Evolutionary conservation across 2,888 invertebrate genomes (phyloP).

Genomic region (Norana najaformis): DNA sequence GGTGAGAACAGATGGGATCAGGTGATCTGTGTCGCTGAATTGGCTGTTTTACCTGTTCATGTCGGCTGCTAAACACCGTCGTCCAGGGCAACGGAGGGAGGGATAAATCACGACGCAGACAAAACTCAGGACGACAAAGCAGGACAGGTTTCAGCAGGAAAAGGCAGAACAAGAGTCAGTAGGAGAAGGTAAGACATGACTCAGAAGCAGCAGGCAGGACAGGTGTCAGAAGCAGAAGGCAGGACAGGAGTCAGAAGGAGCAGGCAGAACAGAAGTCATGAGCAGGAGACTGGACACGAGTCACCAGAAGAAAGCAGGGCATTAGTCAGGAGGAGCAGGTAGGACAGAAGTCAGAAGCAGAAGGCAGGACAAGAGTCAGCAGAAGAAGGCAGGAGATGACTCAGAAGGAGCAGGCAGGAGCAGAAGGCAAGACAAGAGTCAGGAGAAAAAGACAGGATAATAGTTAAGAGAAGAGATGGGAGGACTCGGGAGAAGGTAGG

Average conservation of each 20-base stretch:
- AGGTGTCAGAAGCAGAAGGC: background rate
- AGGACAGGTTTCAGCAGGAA: no score
- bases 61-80: background rate
- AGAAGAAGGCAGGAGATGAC: background rate
- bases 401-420: background rate
- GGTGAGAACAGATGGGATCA: background rate
- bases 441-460: no score
- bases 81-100: background rate
- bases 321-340: background rate
- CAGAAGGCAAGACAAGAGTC: no score
- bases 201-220: background rate
- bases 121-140: no score
- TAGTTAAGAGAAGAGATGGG: no score
- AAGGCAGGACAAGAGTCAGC: background rate
- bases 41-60: constrained; percentile 1
- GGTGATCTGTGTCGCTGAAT: background rate
- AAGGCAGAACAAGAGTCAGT: no score
- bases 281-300: no score
- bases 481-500: no score
- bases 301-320: no score
- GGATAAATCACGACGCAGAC: background rate
- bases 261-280: no score
- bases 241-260: background rate
- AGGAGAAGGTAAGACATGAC: background rate
- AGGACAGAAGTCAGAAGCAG: background rate